Percentiles rank a stretch among this genome's conserved stretches.
phyloP scores from a whole-genome alignment of 2,797 vertebrate genomes.

The Sciurus vulgaris region DNA sequence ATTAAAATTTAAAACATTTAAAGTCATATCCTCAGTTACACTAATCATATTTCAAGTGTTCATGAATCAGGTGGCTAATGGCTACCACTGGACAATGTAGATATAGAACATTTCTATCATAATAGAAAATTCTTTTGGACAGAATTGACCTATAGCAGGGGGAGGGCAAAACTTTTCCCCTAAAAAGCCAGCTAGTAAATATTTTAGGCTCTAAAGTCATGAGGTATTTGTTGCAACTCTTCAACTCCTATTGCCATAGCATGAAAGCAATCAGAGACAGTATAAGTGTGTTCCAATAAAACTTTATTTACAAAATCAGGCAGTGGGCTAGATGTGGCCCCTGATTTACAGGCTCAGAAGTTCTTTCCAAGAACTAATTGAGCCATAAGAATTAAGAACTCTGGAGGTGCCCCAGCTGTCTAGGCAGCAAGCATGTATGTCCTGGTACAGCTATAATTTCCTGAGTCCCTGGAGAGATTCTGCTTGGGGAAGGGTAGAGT shows the following conservation, averaged over 20 bases:
- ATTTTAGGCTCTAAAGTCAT: slow-evolving; percentile 29
- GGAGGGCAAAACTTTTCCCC: background rate
- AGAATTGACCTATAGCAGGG: background rate
- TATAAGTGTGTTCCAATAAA: slow-evolving; percentile 41
- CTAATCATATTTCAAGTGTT: background rate
- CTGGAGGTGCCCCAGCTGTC: background rate
- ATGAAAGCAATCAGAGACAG: slow-evolving; percentile 20
- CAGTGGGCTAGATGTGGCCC: background rate
- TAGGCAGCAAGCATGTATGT: slow-evolving; percentile 11
- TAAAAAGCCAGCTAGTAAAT: background rate
- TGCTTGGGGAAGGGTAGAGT: background rate
- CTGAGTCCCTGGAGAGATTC: background rate
- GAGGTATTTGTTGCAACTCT: background rate
- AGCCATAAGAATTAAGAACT: slow-evolving; percentile 22
- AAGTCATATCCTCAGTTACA: slow-evolving; percentile 46
- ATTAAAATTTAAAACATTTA: slow-evolving; percentile 61
- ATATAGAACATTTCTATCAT: background rate
- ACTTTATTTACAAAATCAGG: slow-evolving; percentile 59
- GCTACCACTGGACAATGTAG: background rate
- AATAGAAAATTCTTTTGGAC: slow-evolving; percentile 13
- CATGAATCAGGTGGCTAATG: background rate
- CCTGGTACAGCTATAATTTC: background rate
- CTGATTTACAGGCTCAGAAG: background rate
- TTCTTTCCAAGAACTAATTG: slow-evolving; percentile 56
- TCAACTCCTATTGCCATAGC: background rate